These are phyloP conservation scores for Brenthis ino DNA, from an alignment of 2,888 invertebrate genomes.

Conservation along the genomic window DNA sequence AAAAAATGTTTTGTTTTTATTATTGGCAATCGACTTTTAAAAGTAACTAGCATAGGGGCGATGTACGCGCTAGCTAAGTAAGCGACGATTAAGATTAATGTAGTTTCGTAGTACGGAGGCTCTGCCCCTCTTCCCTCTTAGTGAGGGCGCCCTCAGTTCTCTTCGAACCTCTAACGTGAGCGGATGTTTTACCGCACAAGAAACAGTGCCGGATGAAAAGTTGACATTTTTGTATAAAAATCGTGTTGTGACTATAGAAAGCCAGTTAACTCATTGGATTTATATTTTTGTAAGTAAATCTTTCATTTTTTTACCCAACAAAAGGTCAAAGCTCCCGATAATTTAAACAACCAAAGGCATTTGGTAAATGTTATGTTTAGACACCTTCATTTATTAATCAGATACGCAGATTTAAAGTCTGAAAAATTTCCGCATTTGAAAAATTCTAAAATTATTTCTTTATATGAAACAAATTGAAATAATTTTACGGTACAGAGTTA, in stretches of 20 bases:
- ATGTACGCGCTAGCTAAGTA: conserved; percentile 60
- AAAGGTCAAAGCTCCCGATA: conserved; percentile 54
- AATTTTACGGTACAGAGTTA: conserved; percentile 14
- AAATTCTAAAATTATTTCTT: conserved; percentile 13
- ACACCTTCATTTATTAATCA: conserved; percentile 23
- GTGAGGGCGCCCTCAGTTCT: conserved; percentile 71
- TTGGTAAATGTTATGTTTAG: conserved; percentile 35
- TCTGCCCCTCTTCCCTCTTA: conserved; percentile 66
- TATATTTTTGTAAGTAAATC: conserved; percentile 64
- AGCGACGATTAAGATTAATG: conserved; percentile 46
- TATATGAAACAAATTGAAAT: conserved; percentile 20
- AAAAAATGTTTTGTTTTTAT: background rate
- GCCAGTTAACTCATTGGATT: conserved; percentile 63
- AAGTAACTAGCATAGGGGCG: conserved; percentile 42
- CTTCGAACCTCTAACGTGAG: conserved; percentile 51
- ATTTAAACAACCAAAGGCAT: conserved; percentile 57
- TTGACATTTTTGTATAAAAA: conserved; percentile 60
- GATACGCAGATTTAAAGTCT: conserved; percentile 7
- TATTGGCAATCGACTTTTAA: background rate
- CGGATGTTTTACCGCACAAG: conserved; percentile 52
- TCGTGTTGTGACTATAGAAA: conserved; percentile 67
- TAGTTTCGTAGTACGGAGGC: conserved; percentile 51
- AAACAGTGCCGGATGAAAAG: conserved; percentile 55
- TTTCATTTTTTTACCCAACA: conserved; percentile 44
- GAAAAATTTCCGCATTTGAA: conserved; percentile 13